Evolutionary conservation across 1,140 invertebrate genomes (phyloP), one percentile per base, ranked within the genome.

Genomic region (Drosophila equinoxialis): DNA sequence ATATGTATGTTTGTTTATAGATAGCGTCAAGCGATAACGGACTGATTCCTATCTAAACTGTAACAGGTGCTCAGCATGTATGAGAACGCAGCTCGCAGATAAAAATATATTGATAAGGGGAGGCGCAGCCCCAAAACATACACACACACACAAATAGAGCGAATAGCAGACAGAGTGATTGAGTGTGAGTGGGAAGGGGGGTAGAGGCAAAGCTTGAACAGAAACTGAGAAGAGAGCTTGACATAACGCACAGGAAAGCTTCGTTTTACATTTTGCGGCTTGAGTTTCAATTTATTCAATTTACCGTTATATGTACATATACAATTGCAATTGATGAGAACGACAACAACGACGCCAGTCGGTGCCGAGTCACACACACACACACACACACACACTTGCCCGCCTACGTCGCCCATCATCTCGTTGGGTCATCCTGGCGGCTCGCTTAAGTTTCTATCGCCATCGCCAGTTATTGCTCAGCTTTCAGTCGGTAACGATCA

Each of bases 31-130:
- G 51, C 71, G 84, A 89, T 89, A 89, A 89, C 84, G 76, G 57
- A 66, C 84, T 89, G 84, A 89, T 89, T 89, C 85, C 84, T 89
- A 89, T 89, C 84, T 89, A 89, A 84, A 89, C 63, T 84, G 84
- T 89, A 89, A 89, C 84, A 89, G 84, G 84, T 89, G 79, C 84
- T 74, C 84, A 89, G 84, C 84, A 89, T 69, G 68, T 65, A 67
- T 59, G 64, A 89, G 84, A 60, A 79, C 65, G 68, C 69, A 59
- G 78, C 62, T 68, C 71, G 71, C 30, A 89, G 84, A 89, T 89
- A 89, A 89, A 30, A 84, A 89, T 84, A 74, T 68, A 78, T 78
- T 89, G 84, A 89, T 89, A 89, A 89, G 80, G 72, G 26, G 61
- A 33, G 41, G 42, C 61, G 8, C 20, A 64, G 41, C 39, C 58